Percentiles rank a stretch among this genome's conserved stretches.
phyloP scores from a whole-genome alignment of 2,113 vertebrate genomes.

The Antechinus flavipes region DNA sequence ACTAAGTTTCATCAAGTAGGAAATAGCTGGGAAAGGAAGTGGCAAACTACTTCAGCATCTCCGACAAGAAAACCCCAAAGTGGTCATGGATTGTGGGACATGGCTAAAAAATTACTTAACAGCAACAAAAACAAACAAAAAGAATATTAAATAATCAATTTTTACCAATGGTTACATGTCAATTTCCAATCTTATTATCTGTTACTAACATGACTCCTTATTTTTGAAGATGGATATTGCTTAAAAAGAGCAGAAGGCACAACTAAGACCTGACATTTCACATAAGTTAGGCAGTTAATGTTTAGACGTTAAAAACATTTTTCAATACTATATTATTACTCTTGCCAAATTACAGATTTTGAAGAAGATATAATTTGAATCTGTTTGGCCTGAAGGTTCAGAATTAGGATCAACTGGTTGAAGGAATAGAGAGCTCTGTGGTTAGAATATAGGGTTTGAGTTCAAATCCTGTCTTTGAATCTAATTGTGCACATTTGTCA shows the following conservation, averaged over 20 bases:
- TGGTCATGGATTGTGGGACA: background rate
- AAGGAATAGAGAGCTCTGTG: background rate
- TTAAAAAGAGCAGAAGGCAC: constrained; percentile 33
- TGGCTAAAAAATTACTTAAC: background rate
- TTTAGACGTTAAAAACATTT: background rate
- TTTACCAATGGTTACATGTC: background rate
- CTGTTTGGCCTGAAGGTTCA: background rate
- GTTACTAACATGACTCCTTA: background rate
- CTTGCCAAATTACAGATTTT: background rate
- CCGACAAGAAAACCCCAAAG: background rate
- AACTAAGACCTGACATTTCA: background rate
- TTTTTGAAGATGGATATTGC: background rate
- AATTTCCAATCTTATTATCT: background rate
- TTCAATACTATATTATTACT: constrained; percentile 7
- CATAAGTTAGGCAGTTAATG: background rate
- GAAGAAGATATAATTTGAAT: background rate
- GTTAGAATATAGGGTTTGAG: background rate
- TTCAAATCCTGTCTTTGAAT: background rate
- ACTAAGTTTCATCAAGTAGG: background rate
- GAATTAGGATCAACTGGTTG: background rate
- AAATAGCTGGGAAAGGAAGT: background rate
- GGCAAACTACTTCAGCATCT: background rate
- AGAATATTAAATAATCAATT: too few species aligned
- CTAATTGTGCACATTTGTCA: background rate
- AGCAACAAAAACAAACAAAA: background rate